Base-by-base conservation (phyloP, 2,888 invertebrate genomes). In the Cynaeus angustus region DNA sequence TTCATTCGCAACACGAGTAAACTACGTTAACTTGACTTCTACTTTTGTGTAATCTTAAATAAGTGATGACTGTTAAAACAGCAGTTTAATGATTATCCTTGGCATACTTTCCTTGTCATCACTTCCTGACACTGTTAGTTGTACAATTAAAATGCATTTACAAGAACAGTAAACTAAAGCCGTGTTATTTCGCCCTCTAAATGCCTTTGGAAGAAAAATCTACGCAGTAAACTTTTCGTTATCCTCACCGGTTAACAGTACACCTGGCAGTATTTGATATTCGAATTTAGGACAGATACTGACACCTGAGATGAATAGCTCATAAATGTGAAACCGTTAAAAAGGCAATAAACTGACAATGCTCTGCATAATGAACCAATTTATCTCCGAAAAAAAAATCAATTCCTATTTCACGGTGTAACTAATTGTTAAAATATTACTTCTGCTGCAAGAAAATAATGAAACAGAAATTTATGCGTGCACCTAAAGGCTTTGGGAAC, bases 401-500 rank as follows among this genome's bases (percentile, higher is more conserved):
- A 50, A 50, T 28, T 50, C 30, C 50, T 28, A 12, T 50, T 50
- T 50, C 50, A 28, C 30, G 50, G 50, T 50, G 50, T 50, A 30
- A 12, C 50, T 30, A 50, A 50, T 50, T 50, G 28, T 26, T 50
- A 16, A 50, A 50, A 50, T 50, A 50, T 50, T 26, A 50, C 50
- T 14, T 6, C 16, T 10, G 50, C 28, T 50, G 13, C 28, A 50
- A 50, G 14, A 46, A 59, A 46, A 7, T 21, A 46, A 59, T 30
- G 59, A 45, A 59, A 59, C 21, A 45, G 59, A 59, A 46, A 59
- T 59, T 45, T 59, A 59, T 59, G 46, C 16, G 59, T 30, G 59
- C 30, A 46, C n/a, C 26, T 16, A 10, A 48, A 41, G 41, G 10
- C 41, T 41, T 41, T 21, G 45, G 59, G 30, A 45, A 59, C 59